Evolutionary conservation across 2,797 vertebrate species (phyloP), one percentile per base, ranked within the genome.

Genomic region (Lophius americanus): DNA sequence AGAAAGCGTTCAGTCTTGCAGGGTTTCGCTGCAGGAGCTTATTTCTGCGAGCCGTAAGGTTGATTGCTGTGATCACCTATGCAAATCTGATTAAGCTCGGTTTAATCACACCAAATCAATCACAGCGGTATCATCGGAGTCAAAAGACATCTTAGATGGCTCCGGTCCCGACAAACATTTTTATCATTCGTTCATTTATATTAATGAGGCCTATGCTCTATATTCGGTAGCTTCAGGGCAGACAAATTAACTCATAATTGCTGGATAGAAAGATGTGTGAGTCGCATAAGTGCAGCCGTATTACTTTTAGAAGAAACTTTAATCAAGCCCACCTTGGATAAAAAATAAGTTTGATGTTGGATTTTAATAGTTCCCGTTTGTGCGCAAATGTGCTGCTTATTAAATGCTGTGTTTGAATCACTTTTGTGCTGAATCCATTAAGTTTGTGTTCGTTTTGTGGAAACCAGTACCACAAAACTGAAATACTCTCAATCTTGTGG

Each of bases 121-220:
- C 70, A 49, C 11, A 41, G 56, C 57, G 0, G 5, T 39, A 56
- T 58, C 78, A 70, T 48, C 78, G 51, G 53, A 61, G 54, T 67
- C 54, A 47, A 55, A 68, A 64, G 50, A 70, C 54, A 14, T 57
- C 51, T 57, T 35, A 32, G 51, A 68, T 7, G 13, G 23, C 46
- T 42, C 41, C 2, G 9, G 32, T 51, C 33, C 60, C 32, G 44
- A 64, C 57, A 64, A 72, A 82, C 67, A 64, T 60, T 53, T 76
- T 76, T 51, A 43, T 68, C 53, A 73, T 73, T 70, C 59, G 68
- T 76, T 82, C 58, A 54, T 70, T 68, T 73, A 49, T 69, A 60
- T 79, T 76, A 75, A 76, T 71, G 56, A 68, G 61, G 37, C 33
- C 71, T 79, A 73, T 72, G 77, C 83, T 87, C 78, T 67, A 23